Evolutionary conservation across 2,888 invertebrate species (phyloP), one percentile per base, ranked within the genome.

Genomic region (Scotopteryx bipunctaria): DNA sequence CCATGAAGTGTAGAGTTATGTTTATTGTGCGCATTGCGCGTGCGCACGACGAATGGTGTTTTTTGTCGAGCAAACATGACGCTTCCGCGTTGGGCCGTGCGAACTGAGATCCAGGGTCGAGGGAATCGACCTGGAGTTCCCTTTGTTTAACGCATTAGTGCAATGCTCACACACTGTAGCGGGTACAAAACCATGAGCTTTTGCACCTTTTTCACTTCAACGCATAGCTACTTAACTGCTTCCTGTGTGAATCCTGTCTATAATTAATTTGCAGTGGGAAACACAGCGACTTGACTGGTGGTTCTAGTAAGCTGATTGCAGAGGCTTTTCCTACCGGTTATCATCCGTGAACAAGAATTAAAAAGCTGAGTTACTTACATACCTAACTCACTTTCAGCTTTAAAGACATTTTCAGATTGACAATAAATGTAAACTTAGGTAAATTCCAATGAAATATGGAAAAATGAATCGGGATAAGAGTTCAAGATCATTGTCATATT

Each of bases 11-110:
- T 60, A 59, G 59, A 68, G 65, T 64, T 69, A 71, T 66, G 69
- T 33, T 75, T 71, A 76, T 79, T 73, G 74, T 79, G 71, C 69
- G 57, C 57, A 61, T 55, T 63, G 56, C 60, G 76, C 71, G 71
- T 70, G 80, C 72, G 71, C 73, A 69, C 65, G 70, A 61, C 64
- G 66, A 60, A 69, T 64, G 32, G 42, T 67, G 62, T 73, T 81
- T 80, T 84, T 85, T 83, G 76, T 73, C 70, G 75, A 71, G 76
- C 78, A 80, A 78, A 83, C 78, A 77, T 61, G 67, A 64, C 76
- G 74, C 78, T 85, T 86, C 86, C 86, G 85, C 78, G 75, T 63
- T 63, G 70, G 76, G 76, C 76, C 87, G 86, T 88, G 87, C 79
- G 87, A 88, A 86, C 79, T 57, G 64, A 31, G 25, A 11, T 25